A percentile compares a stretch with the other conserved stretches of the same genome.
phyloP scores from a whole-genome alignment of 2,113 vertebrate species.

The Anoura caudifer region DNA sequence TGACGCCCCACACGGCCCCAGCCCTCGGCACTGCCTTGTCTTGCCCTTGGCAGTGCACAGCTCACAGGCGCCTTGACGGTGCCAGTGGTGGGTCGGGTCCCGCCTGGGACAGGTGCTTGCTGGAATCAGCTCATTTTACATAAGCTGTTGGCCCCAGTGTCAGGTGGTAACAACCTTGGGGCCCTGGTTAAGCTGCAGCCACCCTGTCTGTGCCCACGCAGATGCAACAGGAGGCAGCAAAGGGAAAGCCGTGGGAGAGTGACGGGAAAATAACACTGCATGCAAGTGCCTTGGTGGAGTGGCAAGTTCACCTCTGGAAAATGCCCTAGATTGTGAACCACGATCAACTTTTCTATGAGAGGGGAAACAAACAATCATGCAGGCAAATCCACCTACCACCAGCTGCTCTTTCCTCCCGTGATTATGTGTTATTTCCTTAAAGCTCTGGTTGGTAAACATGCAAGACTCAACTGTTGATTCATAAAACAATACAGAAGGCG shows the following conservation, averaged over 20 bases:
- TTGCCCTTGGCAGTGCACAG: background rate
- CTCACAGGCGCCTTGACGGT: background rate
- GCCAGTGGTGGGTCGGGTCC: background rate
- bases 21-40: background rate
- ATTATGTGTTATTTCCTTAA: constrained; percentile 50
- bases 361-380: background rate
- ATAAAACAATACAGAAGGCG: constrained; percentile 31
- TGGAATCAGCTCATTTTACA: constrained; percentile 16
- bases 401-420: constrained; percentile 38
- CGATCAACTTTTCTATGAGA: background rate
- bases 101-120: background rate
- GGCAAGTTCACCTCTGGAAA: background rate
- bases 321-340: background rate
- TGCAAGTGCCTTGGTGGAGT: background rate
- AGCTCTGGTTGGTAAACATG: background rate
- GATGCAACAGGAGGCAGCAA: background rate
- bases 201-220: background rate
- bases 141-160: background rate
- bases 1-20: background rate
- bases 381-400: background rate
- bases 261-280: background rate
- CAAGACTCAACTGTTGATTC: constrained; percentile 5
- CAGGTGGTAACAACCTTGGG: background rate
- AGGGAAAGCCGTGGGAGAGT: background rate
- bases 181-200: background rate